phyloP scores from a whole-genome alignment of 2,888 invertebrate species.

The Augiades crinisus region DNA sequence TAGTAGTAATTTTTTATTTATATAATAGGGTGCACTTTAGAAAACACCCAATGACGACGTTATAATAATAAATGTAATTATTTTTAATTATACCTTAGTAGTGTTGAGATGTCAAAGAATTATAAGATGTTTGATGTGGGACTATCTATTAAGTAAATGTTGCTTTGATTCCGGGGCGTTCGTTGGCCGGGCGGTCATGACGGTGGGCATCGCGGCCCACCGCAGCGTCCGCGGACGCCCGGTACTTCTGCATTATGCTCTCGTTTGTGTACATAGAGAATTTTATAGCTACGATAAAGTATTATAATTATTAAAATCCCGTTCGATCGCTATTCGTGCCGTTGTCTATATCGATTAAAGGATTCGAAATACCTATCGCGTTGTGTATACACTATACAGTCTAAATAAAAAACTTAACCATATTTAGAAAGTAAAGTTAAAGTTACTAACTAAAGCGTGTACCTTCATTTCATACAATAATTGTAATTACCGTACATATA shows the following conservation, averaged over 20 bases:
- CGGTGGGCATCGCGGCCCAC: neutral
- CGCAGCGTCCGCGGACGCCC: neutral
- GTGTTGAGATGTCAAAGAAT: constrained; percentile 12
- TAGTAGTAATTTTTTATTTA: too few species aligned
- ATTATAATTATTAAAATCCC: neutral
- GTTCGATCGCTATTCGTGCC: too few species aligned
- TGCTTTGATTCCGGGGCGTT: neutral
- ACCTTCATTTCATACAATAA: too few species aligned
- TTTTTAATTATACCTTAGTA: constrained; percentile 20
- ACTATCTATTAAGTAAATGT: neutral
- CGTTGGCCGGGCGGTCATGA: neutral
- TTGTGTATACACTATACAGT: neutral
- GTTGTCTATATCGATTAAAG: too few species aligned
- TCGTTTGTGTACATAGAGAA: constrained; percentile 21
- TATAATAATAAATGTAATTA: constrained; percentile 15
- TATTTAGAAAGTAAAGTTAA: too few species aligned
- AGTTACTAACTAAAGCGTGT: too few species aligned
- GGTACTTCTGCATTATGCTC: constrained; percentile 1
- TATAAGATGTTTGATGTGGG: constrained; percentile 7
- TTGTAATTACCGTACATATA: too few species aligned
- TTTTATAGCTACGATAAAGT: neutral
- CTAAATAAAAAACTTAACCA: too few species aligned
- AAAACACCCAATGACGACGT: constrained; percentile 8
- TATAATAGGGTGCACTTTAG: constrained; percentile 9
- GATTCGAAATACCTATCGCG: too few species aligned